Base-by-base conservation (phyloP, 2,113 vertebrate species). In the Hippolais icterina region DNA sequence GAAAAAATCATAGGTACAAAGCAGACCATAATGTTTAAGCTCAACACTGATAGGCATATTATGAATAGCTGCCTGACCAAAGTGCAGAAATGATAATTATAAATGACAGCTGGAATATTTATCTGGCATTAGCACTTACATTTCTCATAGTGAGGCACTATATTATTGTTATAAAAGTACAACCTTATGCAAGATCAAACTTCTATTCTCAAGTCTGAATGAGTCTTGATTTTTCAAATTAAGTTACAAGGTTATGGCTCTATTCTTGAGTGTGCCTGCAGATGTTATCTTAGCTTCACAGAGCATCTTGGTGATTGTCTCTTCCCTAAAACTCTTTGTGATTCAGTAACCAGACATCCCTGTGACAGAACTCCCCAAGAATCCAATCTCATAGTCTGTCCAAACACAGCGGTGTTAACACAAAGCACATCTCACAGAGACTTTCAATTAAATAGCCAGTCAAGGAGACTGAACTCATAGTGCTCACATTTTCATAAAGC, bases 191-290 rank as follows among this genome's bases (percentile, higher is more conserved):
- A 83, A 88, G 79, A 83, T 65, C 68, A 90, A 88, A 90, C 47
- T 90, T 82, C 50, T 77, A 42, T 57, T 82, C 70, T 74, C 46
- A 83, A 44, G 25, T 85, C 46, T 92, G 75, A 82, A 89, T 94
- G 33, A 70, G 29, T 50, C 61, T 76, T 90, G 78, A 88, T 90
- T 94, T 95, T 90, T 86, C 29, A 61, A 92, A 97, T 85, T 53
- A 88, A 83, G 68, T 83, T 85, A 71, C 25, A 68, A 65, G 49
- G 69, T 75, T 90, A 82, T 12, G 80, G 53, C 59, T 94, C 76
- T 76, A 56, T 60, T 86, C 41, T 42, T 88, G 37, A 90, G 46
- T 25, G 22, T 64, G 83, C 87, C 23, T 83, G 61, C 66, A 78
- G 66, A 86, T 69, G 52, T 69, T 83, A 86, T 37, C 79, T 64